Evolutionary conservation across 1,140 invertebrate genomes (phyloP).

Genomic region (Acromyrmex charruanus): DNA sequence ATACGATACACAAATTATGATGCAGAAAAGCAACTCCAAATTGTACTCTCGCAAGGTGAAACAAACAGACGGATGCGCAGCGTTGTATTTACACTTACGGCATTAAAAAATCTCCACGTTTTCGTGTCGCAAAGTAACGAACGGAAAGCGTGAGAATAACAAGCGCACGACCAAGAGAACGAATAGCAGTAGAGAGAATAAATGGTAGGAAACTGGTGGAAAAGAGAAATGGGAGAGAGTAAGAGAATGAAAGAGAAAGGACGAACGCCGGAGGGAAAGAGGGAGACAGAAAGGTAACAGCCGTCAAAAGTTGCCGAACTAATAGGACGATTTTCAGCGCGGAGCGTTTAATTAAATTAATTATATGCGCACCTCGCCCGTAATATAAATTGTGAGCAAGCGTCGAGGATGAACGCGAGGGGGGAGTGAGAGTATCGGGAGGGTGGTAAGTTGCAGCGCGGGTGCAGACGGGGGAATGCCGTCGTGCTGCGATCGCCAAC

Average conservation of each 20-base stretch:
- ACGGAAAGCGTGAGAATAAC: constrained; percentile 36
- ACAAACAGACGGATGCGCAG: constrained; percentile 46
- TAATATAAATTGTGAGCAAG: constrained; percentile 86
- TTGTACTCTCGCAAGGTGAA: constrained; percentile 45
- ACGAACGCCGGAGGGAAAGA: constrained; percentile 38
- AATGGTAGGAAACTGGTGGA: constrained; percentile 57
- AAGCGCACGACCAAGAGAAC: constrained; percentile 23
- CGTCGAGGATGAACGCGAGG: constrained; percentile 74
- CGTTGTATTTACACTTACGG: constrained; percentile 59
- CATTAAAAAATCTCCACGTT: constrained; percentile 54
- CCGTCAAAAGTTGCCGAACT: constrained; percentile 85
- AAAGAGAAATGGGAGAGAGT: constrained; percentile 52
- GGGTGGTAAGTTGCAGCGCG: constrained; percentile 51
- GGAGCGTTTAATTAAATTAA: constrained; percentile 86
- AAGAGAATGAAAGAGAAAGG: constrained; percentile 67
- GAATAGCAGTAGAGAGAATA: constrained; percentile 40
- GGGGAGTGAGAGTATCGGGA: constrained; percentile 68
- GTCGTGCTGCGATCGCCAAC: constrained; percentile 84
- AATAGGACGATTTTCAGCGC: constrained; percentile 86
- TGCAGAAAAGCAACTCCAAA: constrained; percentile 41
- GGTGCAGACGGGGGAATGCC: constrained; percentile 70
- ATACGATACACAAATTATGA: constrained; percentile 53
- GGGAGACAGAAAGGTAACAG: constrained; percentile 72
- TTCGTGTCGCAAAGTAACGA: constrained; percentile 37
- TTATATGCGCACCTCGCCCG: constrained; percentile 85